A percentile compares a stretch with the other conserved stretches of the same genome.
Evolutionary conservation across 2,113 vertebrate species (phyloP).

Genomic region (Cynoglossus semilaevis): DNA sequence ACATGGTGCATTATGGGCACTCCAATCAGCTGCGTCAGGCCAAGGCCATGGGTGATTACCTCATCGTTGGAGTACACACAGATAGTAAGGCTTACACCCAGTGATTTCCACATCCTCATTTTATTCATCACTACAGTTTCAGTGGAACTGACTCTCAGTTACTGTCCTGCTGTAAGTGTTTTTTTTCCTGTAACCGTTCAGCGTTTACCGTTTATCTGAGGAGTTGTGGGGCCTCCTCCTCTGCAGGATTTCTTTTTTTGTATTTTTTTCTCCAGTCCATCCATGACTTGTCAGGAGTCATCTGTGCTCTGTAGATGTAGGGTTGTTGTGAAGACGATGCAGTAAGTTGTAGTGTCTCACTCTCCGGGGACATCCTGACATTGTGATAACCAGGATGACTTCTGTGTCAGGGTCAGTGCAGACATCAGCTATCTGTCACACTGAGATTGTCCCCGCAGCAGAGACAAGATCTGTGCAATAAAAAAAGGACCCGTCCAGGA

Average conservation of each 20-base stretch:
- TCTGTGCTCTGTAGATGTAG: slow-evolving; percentile 3
- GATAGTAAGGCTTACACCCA: slow-evolving; percentile 79
- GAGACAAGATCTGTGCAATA: not conserved
- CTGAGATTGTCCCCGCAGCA: not conserved
- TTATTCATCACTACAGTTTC: not conserved
- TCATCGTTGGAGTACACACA: slow-evolving; percentile 94
- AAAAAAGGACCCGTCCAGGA: not conserved
- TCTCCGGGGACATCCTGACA: slow-evolving; percentile 16
- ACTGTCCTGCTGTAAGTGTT: too few species aligned
- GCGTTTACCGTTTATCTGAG: not conserved
- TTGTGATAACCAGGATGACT: slow-evolving; percentile 15
- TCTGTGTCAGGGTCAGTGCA: not conserved
- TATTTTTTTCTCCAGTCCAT: not conserved
- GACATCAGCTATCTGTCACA: slow-evolving; percentile 11
- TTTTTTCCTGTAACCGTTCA: too few species aligned
- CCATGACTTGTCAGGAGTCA: slow-evolving; percentile 11
- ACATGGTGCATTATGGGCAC: slow-evolving; percentile 98
- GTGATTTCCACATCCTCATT: not conserved
- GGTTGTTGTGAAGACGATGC: slow-evolving; percentile 2
- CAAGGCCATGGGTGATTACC: slow-evolving; percentile 92
- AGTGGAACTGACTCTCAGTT: too few species aligned
- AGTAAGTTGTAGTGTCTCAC: not conserved
- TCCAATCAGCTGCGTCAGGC: slow-evolving; percentile 98
- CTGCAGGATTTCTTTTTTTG: too few species aligned
- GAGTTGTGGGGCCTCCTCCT: not conserved